These are phyloP conservation scores for Acrobasis suavella DNA, from an alignment of 2,888 invertebrate genomes.

Conservation along the genomic window DNA sequence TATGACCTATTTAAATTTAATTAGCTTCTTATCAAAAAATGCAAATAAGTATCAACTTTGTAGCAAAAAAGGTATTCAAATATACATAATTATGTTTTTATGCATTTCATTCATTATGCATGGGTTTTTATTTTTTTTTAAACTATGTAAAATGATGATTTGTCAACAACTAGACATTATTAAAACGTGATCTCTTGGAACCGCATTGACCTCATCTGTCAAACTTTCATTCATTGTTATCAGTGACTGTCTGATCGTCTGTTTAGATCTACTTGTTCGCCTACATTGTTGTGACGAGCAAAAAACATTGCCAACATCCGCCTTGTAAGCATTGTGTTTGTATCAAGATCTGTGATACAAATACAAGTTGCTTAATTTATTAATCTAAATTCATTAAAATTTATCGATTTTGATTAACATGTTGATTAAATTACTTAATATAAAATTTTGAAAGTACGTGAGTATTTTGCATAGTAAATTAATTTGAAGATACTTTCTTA, in stretches of 20 bases:
- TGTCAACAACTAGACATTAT: neutral
- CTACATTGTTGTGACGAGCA: constrained; percentile 19
- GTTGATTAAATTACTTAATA: neutral
- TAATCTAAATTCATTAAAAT: neutral
- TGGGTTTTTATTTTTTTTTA: too few relatives aligned
- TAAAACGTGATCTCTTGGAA: neutral
- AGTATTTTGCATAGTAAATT: too few relatives aligned
- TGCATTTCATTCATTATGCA: too few relatives aligned
- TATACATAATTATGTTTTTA: too few relatives aligned
- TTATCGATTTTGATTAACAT: neutral
- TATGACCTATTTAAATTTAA: too few relatives aligned
- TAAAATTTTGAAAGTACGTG: neutral
- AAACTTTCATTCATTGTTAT: constrained; percentile 19
- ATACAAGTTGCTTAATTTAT: constrained; percentile 1
- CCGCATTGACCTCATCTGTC: constrained; percentile 10
- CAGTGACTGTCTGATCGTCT: constrained; percentile 9
- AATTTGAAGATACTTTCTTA: too few relatives aligned
- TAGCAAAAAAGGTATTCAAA: too few relatives aligned
- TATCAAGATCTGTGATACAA: constrained; percentile 4
- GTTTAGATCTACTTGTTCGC: constrained; percentile 10
- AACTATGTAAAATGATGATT: too few relatives aligned
- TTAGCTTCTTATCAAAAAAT: too few relatives aligned
- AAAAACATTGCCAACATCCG: constrained; percentile 22
- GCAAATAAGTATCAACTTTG: too few relatives aligned
- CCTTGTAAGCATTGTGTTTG: constrained; percentile 13